A percentile compares a stretch with the other conserved stretches of the same genome.
Evolutionary conservation across 2,113 vertebrate genomes (phyloP).

Genomic region (Syngnathus scovelli): DNA sequence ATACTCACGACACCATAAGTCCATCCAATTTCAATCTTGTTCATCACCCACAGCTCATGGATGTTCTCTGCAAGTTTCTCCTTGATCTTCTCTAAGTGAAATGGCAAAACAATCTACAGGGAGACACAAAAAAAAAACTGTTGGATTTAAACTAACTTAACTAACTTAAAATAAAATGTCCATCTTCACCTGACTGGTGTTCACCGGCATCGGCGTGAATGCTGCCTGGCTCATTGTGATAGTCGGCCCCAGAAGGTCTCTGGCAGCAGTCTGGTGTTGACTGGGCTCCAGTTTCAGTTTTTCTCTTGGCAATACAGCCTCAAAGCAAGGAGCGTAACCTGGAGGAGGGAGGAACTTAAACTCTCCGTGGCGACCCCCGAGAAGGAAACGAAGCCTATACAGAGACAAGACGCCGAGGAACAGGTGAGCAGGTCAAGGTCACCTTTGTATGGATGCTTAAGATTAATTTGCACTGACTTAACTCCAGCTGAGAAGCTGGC

Average conservation of each 20-base stretch:
- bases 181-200: constrained; percentile 83
- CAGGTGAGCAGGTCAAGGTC: not conserved
- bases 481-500: constrained; percentile 92
- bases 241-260: constrained; percentile 84
- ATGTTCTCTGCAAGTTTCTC: constrained; percentile 96
- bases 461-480: constrained; percentile 77
- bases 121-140: constrained; percentile 7
- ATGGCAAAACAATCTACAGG: constrained; percentile 83
- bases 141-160: no score
- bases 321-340: constrained; percentile 90
- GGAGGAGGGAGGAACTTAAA: constrained; percentile 95
- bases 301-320: constrained; percentile 89
- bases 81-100: constrained; percentile 87
- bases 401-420: not conserved
- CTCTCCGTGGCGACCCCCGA: constrained; percentile 91
- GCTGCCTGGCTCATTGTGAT: constrained; percentile 86
- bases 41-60: constrained; percentile 98
- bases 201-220: constrained; percentile 88
- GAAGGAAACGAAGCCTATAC: constrained; percentile 83
- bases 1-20: constrained; percentile 84
- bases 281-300: constrained; percentile 88
- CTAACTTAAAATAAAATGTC: not conserved
- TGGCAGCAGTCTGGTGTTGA: constrained; percentile 76
- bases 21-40: constrained; percentile 96
- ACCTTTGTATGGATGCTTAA: not conserved